Conservation (phyloP, 2,888 invertebrate genomes). For the Phymatocera aterrima region DNA sequence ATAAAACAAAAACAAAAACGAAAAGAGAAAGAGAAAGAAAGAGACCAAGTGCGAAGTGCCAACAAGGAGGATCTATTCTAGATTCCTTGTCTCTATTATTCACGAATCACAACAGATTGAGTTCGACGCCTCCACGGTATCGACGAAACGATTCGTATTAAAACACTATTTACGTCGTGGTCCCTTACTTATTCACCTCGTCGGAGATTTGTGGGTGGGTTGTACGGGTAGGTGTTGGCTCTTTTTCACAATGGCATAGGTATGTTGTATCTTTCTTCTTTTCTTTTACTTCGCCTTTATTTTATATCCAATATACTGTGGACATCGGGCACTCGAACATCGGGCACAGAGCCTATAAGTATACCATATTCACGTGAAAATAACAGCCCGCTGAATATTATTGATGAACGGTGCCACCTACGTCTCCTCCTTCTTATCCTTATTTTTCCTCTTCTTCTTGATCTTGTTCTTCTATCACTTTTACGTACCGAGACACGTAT, state of each 20-base stretch:
- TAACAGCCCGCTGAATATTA: too few relatives aligned
- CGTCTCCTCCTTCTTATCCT: slow-evolving; percentile 25
- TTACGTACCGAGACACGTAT: slow-evolving; percentile 29
- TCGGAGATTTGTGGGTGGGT: background rate
- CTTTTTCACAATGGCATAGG: background rate
- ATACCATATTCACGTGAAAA: too few relatives aligned
- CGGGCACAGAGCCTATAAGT: too few relatives aligned
- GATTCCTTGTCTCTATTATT: slow-evolving; percentile 19
- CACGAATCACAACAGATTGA: slow-evolving; percentile 5
- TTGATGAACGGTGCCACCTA: slow-evolving; percentile 6
- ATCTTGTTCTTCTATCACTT: slow-evolving; percentile 1
- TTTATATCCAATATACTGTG: too few relatives aligned
- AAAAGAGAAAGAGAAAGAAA: background rate
- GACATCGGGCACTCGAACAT: too few relatives aligned
- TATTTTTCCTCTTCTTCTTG: slow-evolving; percentile 10
- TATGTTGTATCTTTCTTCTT: too few relatives aligned
- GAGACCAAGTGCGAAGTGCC: background rate
- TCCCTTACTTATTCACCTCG: background rate
- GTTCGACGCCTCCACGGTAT: background rate
- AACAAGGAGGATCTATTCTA: background rate
- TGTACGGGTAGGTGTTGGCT: background rate
- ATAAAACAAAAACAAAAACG: too few relatives aligned
- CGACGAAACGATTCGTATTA: background rate
- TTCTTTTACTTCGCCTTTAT: too few relatives aligned
- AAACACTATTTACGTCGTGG: background rate